Evolutionary conservation across 2,113 vertebrate species (phyloP), one percentile per base, ranked within the genome.

Genomic region (Paracanthobrama guichenoti): DNA sequence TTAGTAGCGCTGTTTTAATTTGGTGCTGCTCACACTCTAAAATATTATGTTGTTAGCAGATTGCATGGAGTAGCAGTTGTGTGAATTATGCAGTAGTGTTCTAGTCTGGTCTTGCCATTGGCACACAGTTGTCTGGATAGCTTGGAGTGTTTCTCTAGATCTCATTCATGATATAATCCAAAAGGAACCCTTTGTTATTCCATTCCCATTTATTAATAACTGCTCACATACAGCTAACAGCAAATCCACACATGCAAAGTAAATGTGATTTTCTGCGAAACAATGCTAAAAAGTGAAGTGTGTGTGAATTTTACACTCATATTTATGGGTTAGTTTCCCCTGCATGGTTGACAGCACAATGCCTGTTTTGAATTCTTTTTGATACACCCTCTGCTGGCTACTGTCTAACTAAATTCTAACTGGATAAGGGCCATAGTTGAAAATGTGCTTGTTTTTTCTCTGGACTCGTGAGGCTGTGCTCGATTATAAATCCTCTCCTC

Each of bases 41-140:
- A 24, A 42, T 16, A 66, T 55, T 39, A 35, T 31, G 13, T n/a
- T n/a, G 69, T 16, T 28, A 75, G 53, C 77, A 76, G 42, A 69
- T 75, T 83, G 82, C 50, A 57, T 78, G 74, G 39, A 78, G 42
- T 69, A 78, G 6, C 8, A 16, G 50, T 4, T 13, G 24, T 55
- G 35, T 84, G 11, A 84, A 78, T 84, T 69, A 84, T 84, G 60
- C 48, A 84, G 11, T 20, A 26, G 44, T 22, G 28, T 53, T 66
- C 39, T 74, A 78, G 64, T 79, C 66, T 85, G 83, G 48, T 84
- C 62, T 79, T 53, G 73, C 83, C 64, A 3, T 71, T 69, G 75
- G 83, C 39, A 59, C 20, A 59, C 14, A 39, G 22, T 57, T 59
- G 50, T 69, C 42, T 6, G 9, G 31, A 78, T 42, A 64, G 62